These are phyloP conservation scores for Drosophila elegans DNA, from an alignment of 1,140 invertebrate genomes.

Conservation along the genomic window DNA sequence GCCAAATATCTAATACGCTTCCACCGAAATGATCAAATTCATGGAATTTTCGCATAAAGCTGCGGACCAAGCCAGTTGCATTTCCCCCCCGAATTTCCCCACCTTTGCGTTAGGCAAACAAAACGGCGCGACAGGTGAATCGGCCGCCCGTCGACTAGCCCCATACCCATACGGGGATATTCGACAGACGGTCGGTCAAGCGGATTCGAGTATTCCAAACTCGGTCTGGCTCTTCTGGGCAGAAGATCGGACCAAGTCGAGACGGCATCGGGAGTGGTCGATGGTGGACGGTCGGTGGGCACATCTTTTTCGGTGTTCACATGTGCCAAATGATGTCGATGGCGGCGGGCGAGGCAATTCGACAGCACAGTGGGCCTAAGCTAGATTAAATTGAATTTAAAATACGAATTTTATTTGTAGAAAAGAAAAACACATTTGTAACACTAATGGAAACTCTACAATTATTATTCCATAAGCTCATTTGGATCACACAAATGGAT, in stretches of 20 bases:
- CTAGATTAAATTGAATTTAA: not conserved
- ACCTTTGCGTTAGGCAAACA: constrained; percentile 74
- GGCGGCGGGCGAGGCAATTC: constrained; percentile 57
- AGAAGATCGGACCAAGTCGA: not conserved
- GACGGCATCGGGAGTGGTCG: constrained; percentile 11
- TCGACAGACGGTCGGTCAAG: constrained; percentile 29
- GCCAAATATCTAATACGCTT: constrained; percentile 81
- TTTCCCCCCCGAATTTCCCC: constrained; percentile 19
- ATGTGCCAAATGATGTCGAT: constrained; percentile 66
- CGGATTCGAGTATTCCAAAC: constrained; percentile 31
- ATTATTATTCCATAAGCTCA: too few relatives aligned
- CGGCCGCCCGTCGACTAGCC: constrained; percentile 77
- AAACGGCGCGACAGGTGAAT: constrained; percentile 78
- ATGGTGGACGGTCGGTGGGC: constrained; percentile 6
- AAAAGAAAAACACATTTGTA: too few relatives aligned
- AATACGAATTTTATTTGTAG: not conserved
- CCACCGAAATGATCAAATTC: constrained; percentile 78
- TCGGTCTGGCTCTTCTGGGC: constrained; percentile 9
- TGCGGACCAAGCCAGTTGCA: constrained; percentile 50
- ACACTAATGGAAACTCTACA: too few relatives aligned
- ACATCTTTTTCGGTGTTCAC: constrained; percentile 66
- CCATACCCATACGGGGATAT: constrained; percentile 73
- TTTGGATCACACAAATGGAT: too few relatives aligned
- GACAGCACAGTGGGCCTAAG: constrained; percentile 29
- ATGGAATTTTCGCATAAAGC: constrained; percentile 78